Conservation (phyloP, 2,888 invertebrate species). For the Polia nebulosa region DNA sequence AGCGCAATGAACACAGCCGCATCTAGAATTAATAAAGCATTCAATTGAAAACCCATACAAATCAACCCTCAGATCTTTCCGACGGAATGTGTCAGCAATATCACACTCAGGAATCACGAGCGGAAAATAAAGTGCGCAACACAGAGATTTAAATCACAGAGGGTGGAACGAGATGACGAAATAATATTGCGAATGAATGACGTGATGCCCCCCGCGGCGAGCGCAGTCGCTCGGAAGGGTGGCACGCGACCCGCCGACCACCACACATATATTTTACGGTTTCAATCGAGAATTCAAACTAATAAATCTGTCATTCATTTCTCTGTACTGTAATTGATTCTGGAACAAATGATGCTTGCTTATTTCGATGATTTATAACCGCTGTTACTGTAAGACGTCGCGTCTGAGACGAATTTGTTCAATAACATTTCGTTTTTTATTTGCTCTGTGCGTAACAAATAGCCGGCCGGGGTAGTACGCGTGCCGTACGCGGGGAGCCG, state of each 20-base stretch:
- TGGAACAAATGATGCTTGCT: slow-evolving; percentile 48
- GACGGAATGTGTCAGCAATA: slow-evolving; percentile 57
- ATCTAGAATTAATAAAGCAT: slow-evolving; percentile 17
- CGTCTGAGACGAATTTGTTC: slow-evolving; percentile 29
- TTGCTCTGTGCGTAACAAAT: slow-evolving; percentile 46
- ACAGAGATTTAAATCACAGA: slow-evolving; percentile 76
- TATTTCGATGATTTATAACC: slow-evolving; percentile 40
- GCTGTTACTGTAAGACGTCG: slow-evolving; percentile 14
- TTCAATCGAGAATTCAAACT: slow-evolving; percentile 61
- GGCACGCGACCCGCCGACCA: slow-evolving; percentile 67
- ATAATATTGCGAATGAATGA: slow-evolving; percentile 81
- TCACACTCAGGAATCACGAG: slow-evolving; percentile 57
- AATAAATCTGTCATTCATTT: slow-evolving; percentile 64
- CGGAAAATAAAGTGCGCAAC: slow-evolving; percentile 83
- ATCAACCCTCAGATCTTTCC: slow-evolving; percentile 35
- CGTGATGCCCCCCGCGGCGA: slow-evolving; percentile 76
- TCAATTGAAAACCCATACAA: slow-evolving; percentile 31
- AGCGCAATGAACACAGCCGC: neutral
- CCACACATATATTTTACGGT: slow-evolving; percentile 67
- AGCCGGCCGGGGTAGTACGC: slow-evolving; percentile 33
- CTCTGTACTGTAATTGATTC: slow-evolving; percentile 40
- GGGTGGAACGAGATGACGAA: slow-evolving; percentile 78
- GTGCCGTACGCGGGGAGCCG: slow-evolving; percentile 33
- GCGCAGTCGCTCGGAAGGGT: slow-evolving; percentile 79
- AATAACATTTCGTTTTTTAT: slow-evolving; percentile 33